Evolutionary conservation across 2,113 vertebrate species (phyloP).

Genomic region (Nematolebias whitei): DNA sequence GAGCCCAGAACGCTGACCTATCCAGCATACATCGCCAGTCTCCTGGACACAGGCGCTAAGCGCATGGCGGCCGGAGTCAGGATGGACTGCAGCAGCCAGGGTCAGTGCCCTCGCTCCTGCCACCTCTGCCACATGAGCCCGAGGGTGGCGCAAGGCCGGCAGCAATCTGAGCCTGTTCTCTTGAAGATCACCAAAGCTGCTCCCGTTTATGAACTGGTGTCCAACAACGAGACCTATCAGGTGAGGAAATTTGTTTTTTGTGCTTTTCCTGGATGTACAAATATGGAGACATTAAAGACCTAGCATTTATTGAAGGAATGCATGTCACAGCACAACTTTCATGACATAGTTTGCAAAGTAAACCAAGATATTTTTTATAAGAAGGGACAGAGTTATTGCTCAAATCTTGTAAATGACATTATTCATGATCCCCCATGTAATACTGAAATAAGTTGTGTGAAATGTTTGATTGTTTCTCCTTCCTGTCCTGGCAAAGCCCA

Average conservation of each 20-base stretch:
- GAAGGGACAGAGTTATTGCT: too few relatives aligned
- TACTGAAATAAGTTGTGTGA: too few relatives aligned
- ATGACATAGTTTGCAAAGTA: too few relatives aligned
- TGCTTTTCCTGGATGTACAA: neutral
- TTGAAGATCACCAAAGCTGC: slow-evolving; percentile 93
- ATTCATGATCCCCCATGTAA: too few relatives aligned
- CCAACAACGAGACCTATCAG: slow-evolving; percentile 94
- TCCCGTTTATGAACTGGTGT: slow-evolving; percentile 93
- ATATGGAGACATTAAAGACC: too few relatives aligned
- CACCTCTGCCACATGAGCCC: slow-evolving; percentile 90
- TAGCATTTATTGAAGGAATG: too few relatives aligned
- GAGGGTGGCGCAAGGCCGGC: slow-evolving; percentile 71
- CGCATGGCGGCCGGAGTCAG: slow-evolving; percentile 90
- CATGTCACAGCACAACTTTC: too few relatives aligned
- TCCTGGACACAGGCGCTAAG: slow-evolving; percentile 92
- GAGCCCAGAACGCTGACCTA: slow-evolving; percentile 93
- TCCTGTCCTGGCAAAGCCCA: too few relatives aligned
- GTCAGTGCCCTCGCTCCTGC: slow-evolving; percentile 92
- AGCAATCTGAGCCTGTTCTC: slow-evolving; percentile 86
- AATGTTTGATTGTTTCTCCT: too few relatives aligned
- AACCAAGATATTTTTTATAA: too few relatives aligned
- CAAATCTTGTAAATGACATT: too few relatives aligned
- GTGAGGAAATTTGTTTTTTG: slow-evolving; percentile 58
- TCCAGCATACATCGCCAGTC: slow-evolving; percentile 93
- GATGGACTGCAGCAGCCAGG: slow-evolving; percentile 94